These are phyloP conservation scores for Gambusia affinis DNA, from an alignment of 2,113 vertebrate species.

Conservation along the genomic window DNA sequence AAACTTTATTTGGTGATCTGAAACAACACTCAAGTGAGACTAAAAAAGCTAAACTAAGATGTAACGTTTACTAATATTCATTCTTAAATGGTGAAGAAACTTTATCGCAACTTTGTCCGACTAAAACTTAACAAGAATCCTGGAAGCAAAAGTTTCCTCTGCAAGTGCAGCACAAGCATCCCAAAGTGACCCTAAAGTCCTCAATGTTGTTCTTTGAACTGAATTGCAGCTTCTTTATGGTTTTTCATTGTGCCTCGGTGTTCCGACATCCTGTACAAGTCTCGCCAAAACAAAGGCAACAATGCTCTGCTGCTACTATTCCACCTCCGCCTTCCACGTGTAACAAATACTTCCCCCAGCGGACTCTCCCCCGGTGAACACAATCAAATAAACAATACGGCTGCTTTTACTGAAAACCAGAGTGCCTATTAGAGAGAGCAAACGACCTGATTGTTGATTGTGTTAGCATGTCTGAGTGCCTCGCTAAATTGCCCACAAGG, in stretches of 20 bases:
- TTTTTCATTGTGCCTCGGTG: constrained; percentile 44
- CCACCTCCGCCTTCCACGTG: constrained; percentile 63
- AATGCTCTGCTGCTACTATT: constrained; percentile 36
- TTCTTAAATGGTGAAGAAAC: neutral
- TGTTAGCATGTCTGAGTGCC: constrained; percentile 77
- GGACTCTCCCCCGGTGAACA: constrained; percentile 66
- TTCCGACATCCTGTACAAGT: constrained; percentile 57
- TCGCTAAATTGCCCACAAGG: constrained; percentile 77
- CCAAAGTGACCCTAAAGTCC: constrained; percentile 28
- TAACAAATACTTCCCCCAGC: constrained; percentile 65
- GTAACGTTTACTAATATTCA: too few species aligned
- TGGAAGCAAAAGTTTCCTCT: constrained; percentile 21
- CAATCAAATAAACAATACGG: constrained; percentile 76
- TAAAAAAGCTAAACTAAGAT: neutral
- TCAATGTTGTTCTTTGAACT: constrained; percentile 36
- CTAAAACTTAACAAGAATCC: constrained; percentile 12
- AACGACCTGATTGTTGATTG: constrained; percentile 77
- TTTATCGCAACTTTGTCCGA: neutral
- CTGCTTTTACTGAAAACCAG: constrained; percentile 68
- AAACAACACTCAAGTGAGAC: too few species aligned
- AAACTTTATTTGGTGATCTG: neutral
- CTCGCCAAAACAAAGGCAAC: constrained; percentile 65
- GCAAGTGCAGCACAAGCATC: constrained; percentile 40
- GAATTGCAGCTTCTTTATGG: constrained; percentile 35
- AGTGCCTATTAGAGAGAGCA: constrained; percentile 74